Percentiles rank a stretch among this genome's conserved stretches.
phyloP scores from a whole-genome alignment of 2,113 vertebrate genomes.

The Sinocyclocheilus anophthalmus region DNA sequence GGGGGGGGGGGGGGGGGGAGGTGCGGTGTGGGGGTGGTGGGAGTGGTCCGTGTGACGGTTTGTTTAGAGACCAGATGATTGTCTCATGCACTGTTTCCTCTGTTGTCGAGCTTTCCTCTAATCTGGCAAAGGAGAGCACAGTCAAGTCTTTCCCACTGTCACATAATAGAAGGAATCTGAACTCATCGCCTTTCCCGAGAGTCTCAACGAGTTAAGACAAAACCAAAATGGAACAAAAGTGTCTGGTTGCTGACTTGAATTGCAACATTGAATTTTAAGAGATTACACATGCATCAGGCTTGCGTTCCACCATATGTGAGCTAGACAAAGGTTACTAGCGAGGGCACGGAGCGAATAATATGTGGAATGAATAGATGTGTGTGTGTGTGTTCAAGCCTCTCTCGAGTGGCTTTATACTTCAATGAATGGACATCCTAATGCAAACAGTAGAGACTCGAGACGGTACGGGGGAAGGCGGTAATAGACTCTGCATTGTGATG shows the following conservation, averaged over 20 bases:
- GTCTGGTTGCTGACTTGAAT: constrained; percentile 40
- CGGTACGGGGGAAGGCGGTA: constrained; percentile 41
- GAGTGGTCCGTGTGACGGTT: neutral
- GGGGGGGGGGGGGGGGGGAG: too few relatives aligned
- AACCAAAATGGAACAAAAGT: constrained; percentile 29
- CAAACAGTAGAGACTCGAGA: constrained; percentile 29
- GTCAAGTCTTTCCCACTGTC: constrained; percentile 41
- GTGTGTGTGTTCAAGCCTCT: constrained; percentile 28
- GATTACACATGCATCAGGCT: constrained; percentile 23
- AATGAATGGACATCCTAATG: constrained; percentile 40
- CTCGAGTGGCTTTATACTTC: constrained; percentile 39
- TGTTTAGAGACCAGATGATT: constrained; percentile 10
- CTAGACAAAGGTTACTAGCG: constrained; percentile 47
- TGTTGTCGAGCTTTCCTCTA: neutral
- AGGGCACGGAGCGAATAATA: constrained; percentile 42
- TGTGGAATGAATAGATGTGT: constrained; percentile 32
- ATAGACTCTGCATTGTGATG: constrained; percentile 75
- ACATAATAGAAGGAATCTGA: constrained; percentile 62
- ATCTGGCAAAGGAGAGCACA: neutral
- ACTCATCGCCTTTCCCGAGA: constrained; percentile 13
- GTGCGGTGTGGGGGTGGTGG: too few relatives aligned
- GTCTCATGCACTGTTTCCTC: neutral
- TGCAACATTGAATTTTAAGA: constrained; percentile 24
- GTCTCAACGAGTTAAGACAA: constrained; percentile 14
- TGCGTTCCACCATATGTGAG: constrained; percentile 35